phyloP scores from a whole-genome alignment of 2,113 vertebrate species.

The Lota lota region DNA sequence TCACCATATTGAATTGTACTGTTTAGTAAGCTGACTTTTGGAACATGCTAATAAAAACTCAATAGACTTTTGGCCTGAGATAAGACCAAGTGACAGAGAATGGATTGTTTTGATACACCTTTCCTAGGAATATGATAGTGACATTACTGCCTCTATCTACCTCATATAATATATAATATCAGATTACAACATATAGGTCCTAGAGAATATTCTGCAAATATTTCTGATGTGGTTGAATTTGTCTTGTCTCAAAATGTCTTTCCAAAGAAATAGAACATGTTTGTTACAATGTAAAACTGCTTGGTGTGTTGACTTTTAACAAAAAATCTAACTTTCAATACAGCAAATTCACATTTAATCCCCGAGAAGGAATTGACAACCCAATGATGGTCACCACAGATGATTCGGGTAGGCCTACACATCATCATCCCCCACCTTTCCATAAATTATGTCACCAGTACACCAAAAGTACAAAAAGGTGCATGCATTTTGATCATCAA shows the following conservation, averaged over 20 bases:
- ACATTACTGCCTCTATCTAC: too few species aligned
- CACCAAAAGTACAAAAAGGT: too few species aligned
- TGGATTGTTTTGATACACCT: too few species aligned
- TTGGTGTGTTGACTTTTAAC: background rate
- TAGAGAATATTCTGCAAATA: too few species aligned
- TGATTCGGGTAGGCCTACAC: conserved; percentile 70
- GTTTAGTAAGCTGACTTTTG: conserved; percentile 26
- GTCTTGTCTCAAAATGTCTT: too few species aligned
- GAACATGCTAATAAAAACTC: conserved; percentile 11
- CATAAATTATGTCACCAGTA: background rate
- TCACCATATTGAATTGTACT: background rate
- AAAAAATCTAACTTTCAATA: conserved; percentile 15
- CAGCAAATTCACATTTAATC: conserved; percentile 89
- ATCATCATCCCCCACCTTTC: background rate
- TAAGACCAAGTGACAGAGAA: conserved; percentile 10
- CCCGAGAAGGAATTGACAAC: conserved; percentile 92
- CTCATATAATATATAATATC: too few species aligned
- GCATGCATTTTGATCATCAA: too few species aligned
- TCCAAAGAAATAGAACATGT: too few species aligned
- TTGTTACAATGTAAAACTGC: too few species aligned
- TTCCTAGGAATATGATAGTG: too few species aligned
- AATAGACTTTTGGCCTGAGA: conserved; percentile 31
- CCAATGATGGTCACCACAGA: conserved; percentile 85
- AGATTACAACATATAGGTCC: too few species aligned
- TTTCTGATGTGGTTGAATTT: too few species aligned